Evolutionary conservation across 23 tunicate genomes (phyloP).

Genomic region (Clavelina lepadiformis): DNA sequence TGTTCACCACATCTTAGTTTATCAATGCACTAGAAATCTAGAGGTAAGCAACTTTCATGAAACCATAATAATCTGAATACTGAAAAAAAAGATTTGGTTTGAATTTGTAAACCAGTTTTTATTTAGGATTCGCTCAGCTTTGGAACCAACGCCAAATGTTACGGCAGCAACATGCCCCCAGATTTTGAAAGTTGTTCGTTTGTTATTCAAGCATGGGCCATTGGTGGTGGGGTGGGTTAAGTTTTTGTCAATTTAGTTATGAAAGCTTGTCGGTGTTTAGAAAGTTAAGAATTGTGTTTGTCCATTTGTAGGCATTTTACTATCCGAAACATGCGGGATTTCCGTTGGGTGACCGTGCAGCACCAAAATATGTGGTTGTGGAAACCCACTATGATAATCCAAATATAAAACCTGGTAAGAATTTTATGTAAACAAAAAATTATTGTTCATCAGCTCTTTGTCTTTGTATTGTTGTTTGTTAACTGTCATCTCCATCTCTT

Average conservation of each 20-base stretch:
- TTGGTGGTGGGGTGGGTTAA: slow-evolving; percentile 46
- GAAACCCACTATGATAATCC: slow-evolving; percentile 62
- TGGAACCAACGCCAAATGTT: slow-evolving; percentile 21
- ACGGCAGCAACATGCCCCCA: slow-evolving; percentile 29
- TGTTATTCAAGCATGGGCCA: slow-evolving; percentile 31
- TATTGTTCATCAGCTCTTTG: neutral
- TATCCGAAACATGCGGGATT: slow-evolving; percentile 36
- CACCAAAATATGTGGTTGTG: slow-evolving; percentile 19
- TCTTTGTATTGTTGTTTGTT: no score
- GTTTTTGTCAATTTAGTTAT: neutral
- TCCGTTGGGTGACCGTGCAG: slow-evolving; percentile 9
- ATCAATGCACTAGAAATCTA: slow-evolving; percentile 17
- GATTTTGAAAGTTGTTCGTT: slow-evolving; percentile 14
- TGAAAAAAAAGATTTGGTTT: no score
- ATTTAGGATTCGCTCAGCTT: no score
- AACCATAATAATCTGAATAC: no score
- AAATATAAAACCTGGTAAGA: slow-evolving; percentile 12
- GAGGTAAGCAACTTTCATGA: no score
- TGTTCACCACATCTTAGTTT: slow-evolving; percentile 22
- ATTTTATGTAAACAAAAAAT: no score
- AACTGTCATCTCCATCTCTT: neutral
- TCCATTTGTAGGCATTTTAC: slow-evolving; percentile 14
- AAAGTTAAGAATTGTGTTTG: no score
- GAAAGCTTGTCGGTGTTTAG: no score
- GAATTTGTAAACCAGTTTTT: no score